phyloP scores from a whole-genome alignment of 2,888 invertebrate species.

The Leptogaster cylindrica region DNA sequence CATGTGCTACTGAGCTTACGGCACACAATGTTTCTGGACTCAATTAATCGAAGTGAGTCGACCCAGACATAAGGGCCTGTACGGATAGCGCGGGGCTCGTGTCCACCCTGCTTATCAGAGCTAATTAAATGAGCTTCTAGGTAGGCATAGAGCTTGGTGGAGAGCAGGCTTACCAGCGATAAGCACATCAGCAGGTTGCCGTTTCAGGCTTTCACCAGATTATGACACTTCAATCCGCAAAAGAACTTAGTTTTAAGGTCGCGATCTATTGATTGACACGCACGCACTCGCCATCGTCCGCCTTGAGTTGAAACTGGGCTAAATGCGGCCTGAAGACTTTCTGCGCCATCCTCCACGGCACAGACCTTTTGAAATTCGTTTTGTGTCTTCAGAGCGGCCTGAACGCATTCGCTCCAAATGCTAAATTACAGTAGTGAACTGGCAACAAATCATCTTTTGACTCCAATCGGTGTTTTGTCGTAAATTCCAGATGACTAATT shows the following conservation, averaged over 20 bases:
- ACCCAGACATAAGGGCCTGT: too few species aligned
- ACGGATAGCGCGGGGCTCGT: too few species aligned
- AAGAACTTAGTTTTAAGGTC: conserved; percentile 13
- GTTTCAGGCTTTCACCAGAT: background rate
- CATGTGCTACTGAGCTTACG: too few species aligned
- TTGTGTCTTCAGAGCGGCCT: too few species aligned
- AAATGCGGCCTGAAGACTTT: background rate
- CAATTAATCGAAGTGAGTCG: too few species aligned
- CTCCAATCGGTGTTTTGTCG: conserved; percentile 43
- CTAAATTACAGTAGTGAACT: conserved; percentile 26
- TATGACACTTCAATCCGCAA: conserved; percentile 12
- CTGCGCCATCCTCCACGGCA: background rate
- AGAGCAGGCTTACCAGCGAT: background rate
- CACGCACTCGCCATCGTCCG: background rate
- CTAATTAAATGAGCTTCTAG: too few species aligned
- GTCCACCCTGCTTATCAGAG: too few species aligned
- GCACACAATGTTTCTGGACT: too few species aligned
- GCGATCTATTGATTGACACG: conserved; percentile 16
- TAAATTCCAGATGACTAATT: conserved; percentile 47
- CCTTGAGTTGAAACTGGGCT: background rate
- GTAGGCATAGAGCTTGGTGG: background rate
- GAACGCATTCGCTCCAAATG: background rate
- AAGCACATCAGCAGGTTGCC: background rate
- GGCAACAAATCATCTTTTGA: conserved; percentile 32
- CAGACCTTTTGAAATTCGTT: too few species aligned